Conservation (phyloP, 2,888 invertebrate genomes). For the Trissolcus brochymenae region DNA sequence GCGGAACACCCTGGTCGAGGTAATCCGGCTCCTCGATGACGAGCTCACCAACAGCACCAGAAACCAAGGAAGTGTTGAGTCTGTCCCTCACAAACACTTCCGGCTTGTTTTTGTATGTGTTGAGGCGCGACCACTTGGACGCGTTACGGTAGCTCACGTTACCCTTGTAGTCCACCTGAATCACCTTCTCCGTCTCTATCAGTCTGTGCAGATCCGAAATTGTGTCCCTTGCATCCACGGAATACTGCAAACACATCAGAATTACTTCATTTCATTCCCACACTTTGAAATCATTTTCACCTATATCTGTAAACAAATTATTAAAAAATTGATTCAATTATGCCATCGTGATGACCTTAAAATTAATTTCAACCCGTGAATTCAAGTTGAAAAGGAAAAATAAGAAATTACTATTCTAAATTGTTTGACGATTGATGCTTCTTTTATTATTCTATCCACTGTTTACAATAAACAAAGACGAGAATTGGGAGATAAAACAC, state of each 20-base stretch:
- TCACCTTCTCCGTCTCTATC: constrained; percentile 85
- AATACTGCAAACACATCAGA: constrained; percentile 76
- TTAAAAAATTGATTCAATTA: no score
- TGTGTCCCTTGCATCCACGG: constrained; percentile 83
- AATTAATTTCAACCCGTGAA: no score
- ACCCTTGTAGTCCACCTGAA: constrained; percentile 91
- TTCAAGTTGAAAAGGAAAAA: no score
- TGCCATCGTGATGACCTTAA: no score
- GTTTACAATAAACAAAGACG: no score
- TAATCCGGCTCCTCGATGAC: constrained; percentile 85
- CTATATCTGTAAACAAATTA: no score
- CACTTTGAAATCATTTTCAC: no score
- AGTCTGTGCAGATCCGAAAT: constrained; percentile 85
- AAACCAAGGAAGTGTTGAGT: constrained; percentile 78
- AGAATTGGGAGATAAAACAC: no score
- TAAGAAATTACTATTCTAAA: no score
- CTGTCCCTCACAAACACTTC: constrained; percentile 79
- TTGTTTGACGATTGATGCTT: no score
- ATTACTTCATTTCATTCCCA: no score
- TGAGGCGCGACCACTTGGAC: constrained; percentile 81
- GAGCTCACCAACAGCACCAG: constrained; percentile 84
- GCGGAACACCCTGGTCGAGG: constrained; percentile 84
- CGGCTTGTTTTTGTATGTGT: constrained; percentile 74
- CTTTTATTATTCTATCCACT: no score
- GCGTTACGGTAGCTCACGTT: constrained; percentile 90